Base-by-base conservation (phyloP, 2,113 vertebrate genomes). In the Sceloporus undulatus region DNA sequence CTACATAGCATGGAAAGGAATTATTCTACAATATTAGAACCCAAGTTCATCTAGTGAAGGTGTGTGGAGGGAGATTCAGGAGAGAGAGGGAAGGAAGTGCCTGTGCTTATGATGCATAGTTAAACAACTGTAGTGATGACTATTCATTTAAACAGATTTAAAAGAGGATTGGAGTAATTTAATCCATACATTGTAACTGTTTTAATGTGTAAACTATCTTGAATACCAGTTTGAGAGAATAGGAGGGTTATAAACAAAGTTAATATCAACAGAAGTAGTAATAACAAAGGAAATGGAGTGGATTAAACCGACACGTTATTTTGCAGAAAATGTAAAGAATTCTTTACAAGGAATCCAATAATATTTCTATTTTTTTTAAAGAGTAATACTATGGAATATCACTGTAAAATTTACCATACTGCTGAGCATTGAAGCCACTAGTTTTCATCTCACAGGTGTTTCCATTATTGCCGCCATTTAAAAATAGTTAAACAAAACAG, bases 371-470 rank as follows among this genome's bases (percentile, higher is more conserved):
- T 16, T 75, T 75, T 59, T 38, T 87, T 54, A 2, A 87, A 78
- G 1, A n/a, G 71, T 74, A 88, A 87, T 23, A 1, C 25, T 62
- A 13, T 11, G 79, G 1, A 86, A 14, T 27, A 86, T 2, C 3
- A 68, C 29, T 38, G 2, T 7, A 3, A 54, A 48, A 80, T 90
- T 87, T 70, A 88, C 10, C 9, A 62, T 77, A 40, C 0, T 56
- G 11, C 16, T 82, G 54, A 40, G 25, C 27, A n/a, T 10, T 29
- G 52, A n/a, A 84, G 27, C 25, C 83, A n/a, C 91, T 8, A 54
- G 9, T 23, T 79, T 21, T 76, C 9, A 90, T 87, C 34, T 80
- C 66, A 18, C 19, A 81, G n/a, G 42, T 87, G 18, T 76, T 77
- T 27, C 59, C 0, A 25, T 48, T 87, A 76, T 80, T 29, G 8